These are phyloP conservation scores for Drosophila nebulosa DNA, from an alignment of 1,140 invertebrate species.

Conservation along the genomic window DNA sequence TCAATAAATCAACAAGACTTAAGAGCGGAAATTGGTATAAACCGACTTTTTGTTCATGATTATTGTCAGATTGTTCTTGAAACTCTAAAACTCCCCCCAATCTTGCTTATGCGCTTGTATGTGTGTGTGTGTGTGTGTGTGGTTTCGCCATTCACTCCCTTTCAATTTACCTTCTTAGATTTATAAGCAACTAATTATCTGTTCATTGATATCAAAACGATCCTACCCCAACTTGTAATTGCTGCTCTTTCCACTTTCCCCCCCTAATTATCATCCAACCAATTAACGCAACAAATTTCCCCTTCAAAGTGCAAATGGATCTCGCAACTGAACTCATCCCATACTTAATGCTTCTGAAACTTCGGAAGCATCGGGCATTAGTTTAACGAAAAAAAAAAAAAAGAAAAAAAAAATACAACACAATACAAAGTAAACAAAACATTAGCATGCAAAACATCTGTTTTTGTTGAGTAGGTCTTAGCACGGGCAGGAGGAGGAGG, in stretches of 20 bases:
- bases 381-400: conserved; percentile 45
- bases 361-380: conserved; percentile 56
- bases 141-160: no score
- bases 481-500: not conserved
- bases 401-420: not conserved
- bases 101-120: no score
- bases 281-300: conserved; percentile 33
- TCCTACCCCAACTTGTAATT: conserved; percentile 1
- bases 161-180: not conserved
- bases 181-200: not conserved
- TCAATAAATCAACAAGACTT: no score
- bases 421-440: conserved; percentile 68
- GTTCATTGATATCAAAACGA: not conserved
- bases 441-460: conserved; percentile 61
- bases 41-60: no score
- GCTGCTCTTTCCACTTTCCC: conserved; percentile 7
- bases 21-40: no score
- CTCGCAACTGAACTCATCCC: conserved; percentile 23
- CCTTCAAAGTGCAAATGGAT: conserved; percentile 42
- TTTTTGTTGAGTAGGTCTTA: conserved; percentile 20
- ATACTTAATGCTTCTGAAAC: conserved; percentile 14
- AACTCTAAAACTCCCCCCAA: no score
- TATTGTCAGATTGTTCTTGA: no score
- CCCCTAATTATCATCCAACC: conserved; percentile 25
- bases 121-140: no score